Evolutionary conservation across 1,140 invertebrate species (phyloP).

Genomic region (Maconellicoccus hirsutus): DNA sequence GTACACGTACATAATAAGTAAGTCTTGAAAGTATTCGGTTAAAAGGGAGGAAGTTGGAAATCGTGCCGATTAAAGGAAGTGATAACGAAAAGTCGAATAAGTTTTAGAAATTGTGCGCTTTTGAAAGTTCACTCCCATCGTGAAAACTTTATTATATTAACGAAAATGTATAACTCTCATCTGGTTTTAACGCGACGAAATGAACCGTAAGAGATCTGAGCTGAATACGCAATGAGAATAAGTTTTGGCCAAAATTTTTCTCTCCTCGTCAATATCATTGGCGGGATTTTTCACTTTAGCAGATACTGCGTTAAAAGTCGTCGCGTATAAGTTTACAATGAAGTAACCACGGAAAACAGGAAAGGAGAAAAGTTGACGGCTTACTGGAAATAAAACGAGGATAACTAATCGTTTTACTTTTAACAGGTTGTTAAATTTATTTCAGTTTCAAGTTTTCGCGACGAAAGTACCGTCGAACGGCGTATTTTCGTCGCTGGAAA

Average conservation of each 20-base stretch:
- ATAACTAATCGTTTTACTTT: constrained; percentile 9
- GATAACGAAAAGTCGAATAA: constrained; percentile 22
- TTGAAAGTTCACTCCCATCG: constrained; percentile 12
- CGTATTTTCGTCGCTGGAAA: neutral
- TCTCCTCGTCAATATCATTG: neutral
- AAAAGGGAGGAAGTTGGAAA: constrained; percentile 13
- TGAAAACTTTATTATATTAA: constrained; percentile 22
- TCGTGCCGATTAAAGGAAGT: constrained; percentile 2
- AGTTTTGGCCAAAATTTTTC: neutral
- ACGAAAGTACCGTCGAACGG: neutral
- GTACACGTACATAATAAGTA: constrained; percentile 15
- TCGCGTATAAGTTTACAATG: neutral
- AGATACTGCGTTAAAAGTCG: neutral
- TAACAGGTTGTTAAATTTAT: neutral
- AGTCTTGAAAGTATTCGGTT: constrained; percentile 8
- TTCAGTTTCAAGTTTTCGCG: no score
- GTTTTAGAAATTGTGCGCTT: constrained; percentile 17
- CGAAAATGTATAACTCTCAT: constrained; percentile 16
- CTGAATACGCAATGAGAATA: constrained; percentile 22
- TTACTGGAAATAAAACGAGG: neutral
- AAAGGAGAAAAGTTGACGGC: neutral
- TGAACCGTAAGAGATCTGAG: constrained; percentile 21
- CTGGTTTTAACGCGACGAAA: constrained; percentile 22
- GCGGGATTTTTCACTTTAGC: neutral
- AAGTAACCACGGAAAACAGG: neutral